A percentile compares a stretch with the other conserved stretches of the same genome.
These are phyloP conservation scores for Apus apus DNA, from an alignment of 2,113 vertebrate species.

Conservation along the genomic window DNA sequence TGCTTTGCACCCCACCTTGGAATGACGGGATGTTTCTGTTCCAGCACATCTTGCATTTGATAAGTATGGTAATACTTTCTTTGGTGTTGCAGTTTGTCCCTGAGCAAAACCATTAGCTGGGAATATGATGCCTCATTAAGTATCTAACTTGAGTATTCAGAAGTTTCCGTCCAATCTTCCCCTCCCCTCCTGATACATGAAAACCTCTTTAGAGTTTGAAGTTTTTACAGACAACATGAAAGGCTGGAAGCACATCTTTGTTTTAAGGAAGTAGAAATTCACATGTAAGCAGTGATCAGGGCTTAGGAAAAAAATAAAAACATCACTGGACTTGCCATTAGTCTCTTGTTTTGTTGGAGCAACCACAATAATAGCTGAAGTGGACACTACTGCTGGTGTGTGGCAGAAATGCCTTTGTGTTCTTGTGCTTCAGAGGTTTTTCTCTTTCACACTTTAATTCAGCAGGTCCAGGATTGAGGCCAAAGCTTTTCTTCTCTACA, in stretches of 20 bases:
- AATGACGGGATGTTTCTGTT: not conserved
- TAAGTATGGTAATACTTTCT: not conserved
- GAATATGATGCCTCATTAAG: not conserved
- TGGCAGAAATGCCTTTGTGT: not conserved
- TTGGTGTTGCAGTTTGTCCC: not conserved
- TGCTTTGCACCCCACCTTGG: not conserved
- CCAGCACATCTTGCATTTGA: accelerated
- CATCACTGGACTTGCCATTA: not conserved
- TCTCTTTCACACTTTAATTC: constrained; percentile 23
- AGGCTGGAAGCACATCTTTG: not conserved
- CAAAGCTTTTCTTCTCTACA: constrained; percentile 18
- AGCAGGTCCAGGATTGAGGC: constrained; percentile 32
- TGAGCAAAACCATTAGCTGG: not conserved
- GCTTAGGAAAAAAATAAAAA: not conserved
- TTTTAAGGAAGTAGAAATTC: not conserved
- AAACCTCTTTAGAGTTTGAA: not conserved
- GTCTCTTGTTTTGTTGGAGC: not conserved
- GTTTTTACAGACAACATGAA: accelerated
- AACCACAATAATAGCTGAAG: not conserved
- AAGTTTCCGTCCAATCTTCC: not conserved
- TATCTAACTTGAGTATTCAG: not conserved
- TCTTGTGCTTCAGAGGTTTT: constrained; percentile 9
- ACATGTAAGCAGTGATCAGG: not conserved
- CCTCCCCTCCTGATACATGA: not conserved
- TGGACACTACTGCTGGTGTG: not conserved